A percentile compares a stretch with the other conserved stretches of the same genome.
Evolutionary conservation across 2,113 vertebrate species (phyloP).

Genomic region (Tupaia chinensis): DNA sequence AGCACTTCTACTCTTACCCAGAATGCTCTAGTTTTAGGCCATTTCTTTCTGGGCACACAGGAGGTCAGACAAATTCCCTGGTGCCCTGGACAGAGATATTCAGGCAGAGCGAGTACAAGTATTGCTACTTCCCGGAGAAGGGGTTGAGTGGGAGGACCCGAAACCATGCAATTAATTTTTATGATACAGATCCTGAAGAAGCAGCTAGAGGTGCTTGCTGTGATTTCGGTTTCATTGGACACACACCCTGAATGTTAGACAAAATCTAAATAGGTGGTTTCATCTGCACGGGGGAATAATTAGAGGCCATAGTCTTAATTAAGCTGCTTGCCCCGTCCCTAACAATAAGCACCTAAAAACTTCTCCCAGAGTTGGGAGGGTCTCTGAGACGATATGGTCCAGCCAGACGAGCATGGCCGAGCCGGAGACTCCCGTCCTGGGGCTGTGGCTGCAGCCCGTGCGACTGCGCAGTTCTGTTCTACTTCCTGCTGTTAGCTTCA

Average conservation of each 20-base stretch:
- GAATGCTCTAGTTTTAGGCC: background rate
- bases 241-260: constrained; percentile 55
- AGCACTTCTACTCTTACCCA: background rate
- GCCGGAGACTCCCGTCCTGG: background rate
- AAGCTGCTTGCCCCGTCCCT: background rate
- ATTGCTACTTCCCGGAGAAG: background rate
- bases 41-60: background rate
- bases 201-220: background rate
- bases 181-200: constrained; percentile 27
- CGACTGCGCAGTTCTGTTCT: background rate
- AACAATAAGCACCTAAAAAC: background rate
- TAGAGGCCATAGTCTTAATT: background rate
- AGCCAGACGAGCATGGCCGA: background rate
- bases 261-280: constrained; percentile 64
- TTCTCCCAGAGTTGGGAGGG: background rate
- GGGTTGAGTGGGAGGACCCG: background rate
- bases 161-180: constrained; percentile 36
- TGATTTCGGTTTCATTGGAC: constrained; percentile 49
- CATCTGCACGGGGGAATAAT: constrained; percentile 58
- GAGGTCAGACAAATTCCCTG: background rate
- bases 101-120: background rate
- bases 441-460: background rate
- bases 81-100: background rate
- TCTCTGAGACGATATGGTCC: background rate
- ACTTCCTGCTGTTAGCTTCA: constrained; percentile 53